Conservation (phyloP, 2,113 vertebrate genomes). For the Urocynchramus pylzowi region DNA sequence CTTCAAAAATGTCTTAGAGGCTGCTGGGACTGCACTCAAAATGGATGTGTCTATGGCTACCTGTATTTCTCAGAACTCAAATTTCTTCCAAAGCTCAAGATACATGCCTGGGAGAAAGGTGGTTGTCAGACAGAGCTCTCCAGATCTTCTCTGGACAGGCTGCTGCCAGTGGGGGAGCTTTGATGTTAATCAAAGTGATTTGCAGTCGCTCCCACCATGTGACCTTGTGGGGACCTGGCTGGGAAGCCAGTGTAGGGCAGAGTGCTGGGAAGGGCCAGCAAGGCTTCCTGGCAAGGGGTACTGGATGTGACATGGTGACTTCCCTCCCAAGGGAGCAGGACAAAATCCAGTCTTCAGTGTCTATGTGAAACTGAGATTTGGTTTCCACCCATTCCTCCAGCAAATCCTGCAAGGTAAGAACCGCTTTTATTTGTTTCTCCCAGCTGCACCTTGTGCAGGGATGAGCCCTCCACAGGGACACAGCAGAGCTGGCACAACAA, state of each 20-base stretch:
- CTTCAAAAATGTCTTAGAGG: not conserved
- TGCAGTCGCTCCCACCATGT: not conserved
- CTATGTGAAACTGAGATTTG: not conserved
- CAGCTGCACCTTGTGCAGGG: not conserved
- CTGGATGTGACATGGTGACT: not conserved
- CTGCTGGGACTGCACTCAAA: not conserved
- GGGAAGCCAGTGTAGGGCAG: not conserved
- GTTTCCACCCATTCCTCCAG: not conserved
- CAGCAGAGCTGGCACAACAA: not conserved
- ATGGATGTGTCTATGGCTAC: not conserved
- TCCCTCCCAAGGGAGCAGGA: not conserved
- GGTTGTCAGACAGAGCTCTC: constrained; percentile 12
- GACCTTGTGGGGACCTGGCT: rapidly evolving
- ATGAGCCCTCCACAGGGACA: not conserved
- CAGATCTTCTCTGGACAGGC: constrained; percentile 35
- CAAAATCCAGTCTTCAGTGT: not conserved
- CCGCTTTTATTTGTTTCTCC: not conserved
- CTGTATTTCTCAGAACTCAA: not conserved
- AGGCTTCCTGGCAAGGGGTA: not conserved
- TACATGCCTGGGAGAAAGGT: not conserved
- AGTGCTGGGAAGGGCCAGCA: not conserved
- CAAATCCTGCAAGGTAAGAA: not conserved
- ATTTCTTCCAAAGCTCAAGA: not conserved
- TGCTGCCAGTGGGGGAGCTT: constrained; percentile 39
- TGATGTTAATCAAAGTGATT: constrained; percentile 35